Percentiles rank a stretch among this genome's conserved stretches.
Evolutionary conservation across 2,888 invertebrate species (phyloP).

Genomic region (Thumatha senex): DNA sequence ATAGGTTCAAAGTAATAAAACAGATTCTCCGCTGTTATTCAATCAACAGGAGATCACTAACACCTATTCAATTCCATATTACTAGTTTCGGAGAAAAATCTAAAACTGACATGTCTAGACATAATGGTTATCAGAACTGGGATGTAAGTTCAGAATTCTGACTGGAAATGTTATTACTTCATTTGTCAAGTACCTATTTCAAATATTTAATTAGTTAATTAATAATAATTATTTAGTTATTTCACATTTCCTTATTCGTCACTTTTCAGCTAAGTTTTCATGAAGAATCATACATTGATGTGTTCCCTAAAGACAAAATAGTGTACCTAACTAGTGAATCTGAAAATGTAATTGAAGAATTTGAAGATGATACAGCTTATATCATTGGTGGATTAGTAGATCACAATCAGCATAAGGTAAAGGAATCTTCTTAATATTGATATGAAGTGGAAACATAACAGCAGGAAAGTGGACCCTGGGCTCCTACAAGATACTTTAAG

Average conservation of each 20-base stretch:
- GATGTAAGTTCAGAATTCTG: constrained; percentile 85
- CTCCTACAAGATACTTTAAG: too few species aligned
- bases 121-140: constrained; percentile 96
- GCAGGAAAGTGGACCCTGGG: too few species aligned
- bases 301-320: constrained; percentile 90
- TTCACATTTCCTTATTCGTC: background rate
- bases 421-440: too few species aligned
- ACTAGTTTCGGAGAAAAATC: constrained; percentile 91
- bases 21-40: constrained; percentile 96
- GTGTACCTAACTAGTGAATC: constrained; percentile 98
- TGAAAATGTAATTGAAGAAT: constrained; percentile 89
- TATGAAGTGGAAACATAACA: too few species aligned
- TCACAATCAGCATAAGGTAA: constrained; percentile 95
- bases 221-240: too few species aligned
- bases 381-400: constrained; percentile 99
- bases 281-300: constrained; percentile 85
- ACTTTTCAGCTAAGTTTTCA: constrained; percentile 86
- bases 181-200: too few species aligned
- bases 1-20: constrained; percentile 94
- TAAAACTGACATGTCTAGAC: constrained; percentile 88
- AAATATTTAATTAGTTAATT: too few species aligned
- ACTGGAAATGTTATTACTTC: background rate
- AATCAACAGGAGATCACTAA: constrained; percentile 90
- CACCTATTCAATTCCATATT: constrained; percentile 92
- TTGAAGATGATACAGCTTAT: constrained; percentile 92